phyloP scores from a whole-genome alignment of 64 coral and sea anemone genomes.

The Pachyseris speciosa region DNA sequence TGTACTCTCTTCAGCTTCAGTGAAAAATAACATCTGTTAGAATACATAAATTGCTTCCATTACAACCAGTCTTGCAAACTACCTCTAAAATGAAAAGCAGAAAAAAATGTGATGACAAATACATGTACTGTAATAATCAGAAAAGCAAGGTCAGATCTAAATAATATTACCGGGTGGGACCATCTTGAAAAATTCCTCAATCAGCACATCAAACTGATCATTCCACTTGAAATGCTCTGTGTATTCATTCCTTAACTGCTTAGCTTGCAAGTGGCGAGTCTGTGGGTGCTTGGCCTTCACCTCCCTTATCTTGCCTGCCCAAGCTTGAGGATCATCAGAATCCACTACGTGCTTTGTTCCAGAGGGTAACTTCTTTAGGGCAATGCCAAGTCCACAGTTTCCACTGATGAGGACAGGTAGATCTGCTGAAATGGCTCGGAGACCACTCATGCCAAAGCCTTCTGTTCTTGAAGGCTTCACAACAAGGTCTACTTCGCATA shows the following conservation, averaged over 20 bases:
- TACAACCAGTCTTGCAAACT: too few relatives aligned
- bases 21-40: too few relatives aligned
- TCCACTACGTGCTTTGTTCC: background rate
- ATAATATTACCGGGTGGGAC: background rate
- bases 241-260: constrained; percentile 7
- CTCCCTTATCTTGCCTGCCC: constrained; percentile 9
- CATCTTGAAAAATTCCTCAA: background rate
- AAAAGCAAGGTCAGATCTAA: background rate
- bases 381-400: constrained; percentile 26
- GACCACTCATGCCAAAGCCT: constrained; percentile 42
- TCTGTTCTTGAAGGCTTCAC: constrained; percentile 28
- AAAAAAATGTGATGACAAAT: too few relatives aligned
- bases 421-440: constrained; percentile 13
- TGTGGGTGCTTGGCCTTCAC: background rate
- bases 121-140: background rate
- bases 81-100: too few relatives aligned
- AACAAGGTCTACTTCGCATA: constrained; percentile 34
- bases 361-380: constrained; percentile 8
- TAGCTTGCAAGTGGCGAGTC: background rate
- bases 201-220: background rate
- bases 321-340: constrained; percentile 7
- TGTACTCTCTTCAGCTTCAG: too few relatives aligned
- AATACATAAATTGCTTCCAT: too few relatives aligned
- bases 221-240: background rate
- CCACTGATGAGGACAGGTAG: constrained; percentile 19